Evolutionary conservation across 2,113 vertebrate genomes (phyloP), one percentile per base, ranked within the genome.

Genomic region (Quiscalus mexicanus): DNA sequence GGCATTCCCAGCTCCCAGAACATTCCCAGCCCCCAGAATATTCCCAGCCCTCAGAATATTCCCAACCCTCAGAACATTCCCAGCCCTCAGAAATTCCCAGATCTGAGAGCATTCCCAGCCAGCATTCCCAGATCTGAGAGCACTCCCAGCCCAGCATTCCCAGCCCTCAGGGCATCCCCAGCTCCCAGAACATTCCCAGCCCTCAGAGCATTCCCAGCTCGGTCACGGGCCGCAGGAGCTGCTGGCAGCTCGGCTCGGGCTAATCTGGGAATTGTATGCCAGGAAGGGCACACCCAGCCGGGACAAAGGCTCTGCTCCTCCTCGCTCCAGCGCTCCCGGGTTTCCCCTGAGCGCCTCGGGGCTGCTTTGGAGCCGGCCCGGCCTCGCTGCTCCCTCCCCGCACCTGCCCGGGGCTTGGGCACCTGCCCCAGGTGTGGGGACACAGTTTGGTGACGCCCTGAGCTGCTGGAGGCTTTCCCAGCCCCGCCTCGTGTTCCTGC

Each of bases 241-340:
- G 93, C 83, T 96, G 95, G 87, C 96, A 97, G 94, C 73, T 4
- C 7, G 0, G 71, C 91, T 65, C 45, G 89, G 93, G 92, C 96
- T 97, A 97, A 97, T 97, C 95, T 97, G 94, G 96, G 96, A 97
- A 96, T 95, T 97, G 84, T 97, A 97, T 96, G 84, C 83, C 94
- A 97, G 97, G 97, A 97, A 97, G 55, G 60, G 49, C 97, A 96
- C 96, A 90, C 97, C 95, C 96, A 95, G 91, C 74, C 50, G 12
- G 49, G 79, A 97, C 95, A 95, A 84, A 96, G 91, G 75, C 87
- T 9, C 41, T 14, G 41, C 41, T 41, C 41, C 41, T 37, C 11
- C 41, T 6, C 14, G n/a, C 81, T 42, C 62, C 80, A 12, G 59
- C 73, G 70, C 95, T 76, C 87, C 84, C 69, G 67, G 80, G 89